Base-by-base conservation (phyloP, 2,797 vertebrate genomes). In the Tarsius wallacei region DNA sequence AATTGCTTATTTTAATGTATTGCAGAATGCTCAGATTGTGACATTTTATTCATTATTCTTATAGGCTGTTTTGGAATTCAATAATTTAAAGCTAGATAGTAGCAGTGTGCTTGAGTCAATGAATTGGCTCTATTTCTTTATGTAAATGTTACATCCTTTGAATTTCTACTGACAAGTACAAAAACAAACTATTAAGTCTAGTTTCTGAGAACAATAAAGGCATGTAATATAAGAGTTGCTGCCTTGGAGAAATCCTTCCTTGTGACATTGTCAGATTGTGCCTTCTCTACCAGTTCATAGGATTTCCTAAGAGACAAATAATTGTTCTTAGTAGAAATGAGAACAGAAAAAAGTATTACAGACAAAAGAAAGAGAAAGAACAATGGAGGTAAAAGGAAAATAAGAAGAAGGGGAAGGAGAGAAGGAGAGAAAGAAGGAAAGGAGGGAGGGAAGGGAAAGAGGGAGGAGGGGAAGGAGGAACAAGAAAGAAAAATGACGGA, bases 1-100 rank as follows among this genome's bases (percentile, higher is more conserved):
- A 70, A 57, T 31, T 93, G 78, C 89, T 86, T 0, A 83, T 64
- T 96, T 95, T 42, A 64, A 84, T 66, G 33, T 90, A 71, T 90
- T 22, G 57, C 8, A 88, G 42, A 51, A 91, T 22, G 26, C 91
- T 91, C 64, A 81, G 21, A 3, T 61, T 63, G 5, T 33, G 21
- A 11, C 66, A 93, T 80, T 91, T 96, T 87, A 55, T 85, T 85
- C 31, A 90, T 53, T 87, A 33, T 14, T 55, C 24, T 87, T 89
- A 74, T 51, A 70, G 1, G 47, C 82, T 90, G n/a, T 61, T 74
- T 16, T 21, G 19, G 0, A 33, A 31, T 63, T 94, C 76, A 55
- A 9, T 76, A 90, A 74, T 66, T 85, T 22, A 49, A 26, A 93
- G 19, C 71, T 33, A 93, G 47, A 87, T 86, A 13, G 31, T 16